phyloP scores from a whole-genome alignment of 2,797 vertebrate genomes.

The Hippopotamyrus pictus region DNA sequence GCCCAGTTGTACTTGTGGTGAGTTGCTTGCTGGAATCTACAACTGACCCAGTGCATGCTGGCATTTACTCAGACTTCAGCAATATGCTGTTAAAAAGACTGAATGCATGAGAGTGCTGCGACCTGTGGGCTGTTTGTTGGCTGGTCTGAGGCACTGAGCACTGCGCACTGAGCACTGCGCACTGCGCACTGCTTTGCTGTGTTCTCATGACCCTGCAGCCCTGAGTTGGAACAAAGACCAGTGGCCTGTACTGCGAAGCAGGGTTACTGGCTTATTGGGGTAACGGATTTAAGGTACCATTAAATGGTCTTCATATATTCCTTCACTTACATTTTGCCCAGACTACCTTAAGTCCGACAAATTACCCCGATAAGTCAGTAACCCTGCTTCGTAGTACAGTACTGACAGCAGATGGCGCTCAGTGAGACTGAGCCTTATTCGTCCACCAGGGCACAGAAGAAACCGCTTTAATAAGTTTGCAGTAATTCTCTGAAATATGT shows the following conservation, averaged over 20 bases:
- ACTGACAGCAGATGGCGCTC: background rate
- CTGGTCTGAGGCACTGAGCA: background rate
- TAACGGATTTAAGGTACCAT: too few species aligned
- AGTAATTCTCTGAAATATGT: background rate
- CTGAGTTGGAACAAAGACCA: background rate
- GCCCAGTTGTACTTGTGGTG: background rate
- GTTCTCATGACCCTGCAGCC: background rate
- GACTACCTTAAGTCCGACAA: background rate
- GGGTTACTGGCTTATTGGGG: background rate
- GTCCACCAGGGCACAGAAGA: background rate
- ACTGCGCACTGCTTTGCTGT: background rate
- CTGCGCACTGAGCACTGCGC: background rate
- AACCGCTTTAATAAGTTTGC: background rate
- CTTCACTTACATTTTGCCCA: too few species aligned
- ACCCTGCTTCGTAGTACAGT: background rate
- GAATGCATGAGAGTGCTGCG: background rate
- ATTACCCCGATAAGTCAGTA: background rate
- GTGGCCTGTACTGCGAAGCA: too few species aligned
- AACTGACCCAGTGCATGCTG: background rate
- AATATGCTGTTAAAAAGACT: background rate
- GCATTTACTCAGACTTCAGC: background rate
- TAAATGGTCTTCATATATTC: too few species aligned
- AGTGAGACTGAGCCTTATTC: background rate
- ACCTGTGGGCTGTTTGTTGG: background rate
- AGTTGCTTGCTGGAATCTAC: background rate